phyloP scores from a whole-genome alignment of 2,113 vertebrate genomes.

The Pandion haliaetus region DNA sequence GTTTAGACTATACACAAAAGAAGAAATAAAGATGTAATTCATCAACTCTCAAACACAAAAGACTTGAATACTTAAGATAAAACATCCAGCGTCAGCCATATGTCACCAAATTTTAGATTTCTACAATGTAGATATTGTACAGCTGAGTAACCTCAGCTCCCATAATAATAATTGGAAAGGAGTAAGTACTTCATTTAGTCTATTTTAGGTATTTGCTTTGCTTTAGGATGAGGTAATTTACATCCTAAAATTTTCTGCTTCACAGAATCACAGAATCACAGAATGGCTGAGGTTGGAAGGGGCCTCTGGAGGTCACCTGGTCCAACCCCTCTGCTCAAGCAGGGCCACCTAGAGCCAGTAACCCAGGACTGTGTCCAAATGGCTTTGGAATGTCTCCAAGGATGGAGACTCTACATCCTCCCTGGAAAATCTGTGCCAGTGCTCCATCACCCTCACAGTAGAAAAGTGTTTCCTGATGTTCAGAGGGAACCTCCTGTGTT shows the following conservation, averaged over 20 bases:
- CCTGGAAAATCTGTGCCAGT: not conserved
- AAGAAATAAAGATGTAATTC: not conserved
- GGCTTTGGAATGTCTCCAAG: not conserved
- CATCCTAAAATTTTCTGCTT: not conserved
- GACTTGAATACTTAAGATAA: not conserved
- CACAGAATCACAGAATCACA: not conserved
- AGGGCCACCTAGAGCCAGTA: not conserved
- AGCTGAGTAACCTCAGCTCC: not conserved
- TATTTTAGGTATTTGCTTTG: not conserved
- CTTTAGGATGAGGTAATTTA: not conserved
- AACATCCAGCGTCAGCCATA: not conserved
- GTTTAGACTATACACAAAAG: not conserved
- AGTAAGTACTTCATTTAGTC: not conserved
- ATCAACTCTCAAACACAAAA: not conserved
- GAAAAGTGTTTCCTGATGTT: not conserved
- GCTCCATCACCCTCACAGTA: not conserved
- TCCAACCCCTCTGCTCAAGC: not conserved
- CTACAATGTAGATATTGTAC: not conserved
- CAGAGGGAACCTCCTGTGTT: not conserved
- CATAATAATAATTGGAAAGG: not conserved
- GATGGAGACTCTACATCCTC: not conserved
- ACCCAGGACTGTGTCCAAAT: not conserved
- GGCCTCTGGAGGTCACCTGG: not conserved
- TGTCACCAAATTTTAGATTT: not conserved
- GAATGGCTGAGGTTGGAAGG: not conserved